Base-by-base conservation (phyloP, 2,888 invertebrate genomes). In the Hirtodrosophila cameraria region DNA sequence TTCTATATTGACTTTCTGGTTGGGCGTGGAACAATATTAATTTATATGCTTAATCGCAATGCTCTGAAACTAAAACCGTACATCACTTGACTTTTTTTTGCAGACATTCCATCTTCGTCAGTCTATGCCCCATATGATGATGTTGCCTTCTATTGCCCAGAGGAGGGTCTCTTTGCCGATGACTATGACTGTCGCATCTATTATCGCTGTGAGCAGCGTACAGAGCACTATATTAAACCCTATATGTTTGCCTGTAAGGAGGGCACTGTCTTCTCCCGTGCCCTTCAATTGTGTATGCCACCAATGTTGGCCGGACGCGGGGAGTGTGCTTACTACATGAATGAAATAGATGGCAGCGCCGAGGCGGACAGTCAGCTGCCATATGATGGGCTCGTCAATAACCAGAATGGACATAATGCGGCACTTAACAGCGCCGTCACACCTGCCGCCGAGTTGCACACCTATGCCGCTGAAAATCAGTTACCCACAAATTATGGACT, bases 261-360 rank as follows among this genome's bases (percentile, higher is more conserved):
- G 28, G 95, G 95, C 9, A 95, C 96, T 1, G 94, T 96, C 18
- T 96, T 94, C 87, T 95, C 96, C 84, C 93, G 93, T 30, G 92
- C 93, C 18, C 92, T 92, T 27, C 93, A 92, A 82, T 92, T 94
- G 57, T 96, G 96, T 86, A 94, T 95, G 79, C 93, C 94, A 88
- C 94, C 96, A 1, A 91, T 92, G 75, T 93, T 93, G 68, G 94
- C 95, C 38, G 94, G 93, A 54, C 92, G 96, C 65, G 89, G 92
- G 28, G 94, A 95, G 90, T 96, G 96, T 89, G 92, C 92, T 9
- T 92, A 92, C 6, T 83, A 84, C 61, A 76, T 86, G 70, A 91
- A 91, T 63, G 90, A 90, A 83, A 79, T 90, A 61, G 84, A 88
- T 71, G 60, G 49, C 57, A 68, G 59, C 61, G 71, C 39, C 39